These are phyloP conservation scores for Tuta absoluta DNA, from an alignment of 2,888 invertebrate genomes.

Conservation along the genomic window DNA sequence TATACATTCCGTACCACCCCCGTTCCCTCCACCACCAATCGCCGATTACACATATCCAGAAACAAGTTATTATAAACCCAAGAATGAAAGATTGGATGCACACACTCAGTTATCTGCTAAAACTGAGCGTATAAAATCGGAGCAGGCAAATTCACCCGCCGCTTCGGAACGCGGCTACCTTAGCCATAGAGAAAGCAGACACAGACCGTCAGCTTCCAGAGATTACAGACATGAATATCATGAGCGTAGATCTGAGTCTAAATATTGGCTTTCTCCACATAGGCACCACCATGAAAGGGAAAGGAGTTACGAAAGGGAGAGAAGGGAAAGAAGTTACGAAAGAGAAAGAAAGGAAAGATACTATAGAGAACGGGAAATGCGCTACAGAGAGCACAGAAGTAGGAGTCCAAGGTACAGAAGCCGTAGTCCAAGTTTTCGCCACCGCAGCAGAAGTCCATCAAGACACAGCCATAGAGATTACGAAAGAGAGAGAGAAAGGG, in stretches of 20 bases:
- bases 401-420: slow-evolving; percentile 50
- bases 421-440: slow-evolving; percentile 50
- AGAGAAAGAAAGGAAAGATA: slow-evolving; percentile 43
- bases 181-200: slow-evolving; percentile 31
- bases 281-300: slow-evolving; percentile 39
- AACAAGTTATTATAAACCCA: slow-evolving; percentile 29
- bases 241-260: slow-evolving; percentile 34
- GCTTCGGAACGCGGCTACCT: slow-evolving; percentile 4
- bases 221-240: slow-evolving; percentile 14
- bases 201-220: slow-evolving; percentile 32
- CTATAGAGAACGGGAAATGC: slow-evolving; percentile 41
- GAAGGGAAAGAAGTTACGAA: slow-evolving; percentile 36
- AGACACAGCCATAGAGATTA: slow-evolving; percentile 41
- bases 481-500: slow-evolving; percentile 36
- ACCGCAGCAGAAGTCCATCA: slow-evolving; percentile 49
- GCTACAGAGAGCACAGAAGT: slow-evolving; percentile 39
- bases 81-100: neutral
- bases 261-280: slow-evolving; percentile 43
- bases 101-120: neutral
- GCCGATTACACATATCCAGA: slow-evolving; percentile 37
- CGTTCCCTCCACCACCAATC: slow-evolving; percentile 36
- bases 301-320: slow-evolving; percentile 37
- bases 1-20: slow-evolving; percentile 38
- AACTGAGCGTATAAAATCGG: slow-evolving; percentile 15
- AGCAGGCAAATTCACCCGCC: slow-evolving; percentile 18